Evolutionary conservation across 2,113 vertebrate species (phyloP), one percentile per base, ranked within the genome.

Genomic region (Etheostoma spectabile): DNA sequence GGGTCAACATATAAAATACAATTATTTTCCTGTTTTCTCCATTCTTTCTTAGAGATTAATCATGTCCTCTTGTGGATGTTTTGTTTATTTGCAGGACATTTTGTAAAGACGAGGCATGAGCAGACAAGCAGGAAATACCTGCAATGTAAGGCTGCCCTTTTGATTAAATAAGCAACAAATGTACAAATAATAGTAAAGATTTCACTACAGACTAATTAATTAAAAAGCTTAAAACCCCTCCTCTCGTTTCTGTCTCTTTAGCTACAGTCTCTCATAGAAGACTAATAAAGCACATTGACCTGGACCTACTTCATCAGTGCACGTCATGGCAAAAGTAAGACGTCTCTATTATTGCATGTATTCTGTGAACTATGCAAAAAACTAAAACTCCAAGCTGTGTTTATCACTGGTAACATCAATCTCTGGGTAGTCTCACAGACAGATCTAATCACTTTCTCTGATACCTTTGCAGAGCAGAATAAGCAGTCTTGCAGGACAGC

Each of bases 51-150:
- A 35, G 48, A 27, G 62, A 62, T 49, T 68, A 21, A 59, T n/a
- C n/a, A n/a, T 45, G 35, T 64, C 64, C 57, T 59, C 53, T 71
- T 71, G 52, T 80, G 74, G 42, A 60, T 53, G 35, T 64, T 57
- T 71, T 59, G 11, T 30, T 59, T 7, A 57, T 52, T 49, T 82
- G 24, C 75, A 76, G 59, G 13, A 22, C 2, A 21, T 73, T 63
- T 45, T 16, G 13, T 38, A 38, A 19, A 24, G 6, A 65, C 2
- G 13, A 70, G 8, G 24, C 8, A 38, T 55, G 33, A 52, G 33
- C 19, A 56, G 21, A 63, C 24, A 19, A 38, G 14, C 3, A 22
- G 27, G 19, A 3, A 45, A 61, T 13, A 51, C 22, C 22, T 64
- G 12, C 21, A 57, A 52, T 24, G 46, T 42, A 60, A 67, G 33